Base-by-base conservation (phyloP, 30 jellyfish, hydroid and myxozoan genomes). In the Rhopilema esculentum region DNA sequence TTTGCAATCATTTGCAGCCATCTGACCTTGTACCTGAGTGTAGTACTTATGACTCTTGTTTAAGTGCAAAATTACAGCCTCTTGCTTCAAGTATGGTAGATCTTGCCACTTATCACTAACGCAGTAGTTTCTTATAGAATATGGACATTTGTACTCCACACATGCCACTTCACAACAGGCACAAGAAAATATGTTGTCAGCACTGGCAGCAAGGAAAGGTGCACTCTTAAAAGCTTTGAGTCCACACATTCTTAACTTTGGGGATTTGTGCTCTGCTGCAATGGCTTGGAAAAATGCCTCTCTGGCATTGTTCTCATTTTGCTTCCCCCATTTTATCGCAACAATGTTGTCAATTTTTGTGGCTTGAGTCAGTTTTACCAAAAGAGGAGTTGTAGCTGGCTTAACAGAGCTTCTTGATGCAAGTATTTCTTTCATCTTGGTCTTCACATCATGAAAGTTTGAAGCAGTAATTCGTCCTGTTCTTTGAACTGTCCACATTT, bases 391-490 rank as follows among this genome's bases (percentile, higher is more conserved):
- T 24, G 73, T 63, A 24, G 73, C 27, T n/a, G 73, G 73, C 30
- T 63, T 63, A 19, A 24, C 29, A 63, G 27, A n/a, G 30, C 29
- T 63, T 63, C 73, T 63, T 63, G 73, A 63, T 63, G 73, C 27
- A n/a, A 63, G 27, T 19, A 63, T 63, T 63, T n/a, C 73, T 20
- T 27, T 69, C 31, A 69, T 28, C 31, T 69, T 69, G 52, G 52
- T 69, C 48, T 20, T 26, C 26, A 69, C 61, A n/a, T 27, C 61
- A 31, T 69, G 81, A 27, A 26, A 31, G 81, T 69, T 31, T 18
- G 81, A 69, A 69, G 81, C 81, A 69, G 81, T 69, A 27, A 69
- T 26, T 27, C 81, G 48, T 27, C 81, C 81, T 69, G 26, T 69
- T 69, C 81, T 69, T 24, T 63, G 73, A n/a, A 17, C 40, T 31